Evolutionary conservation across 35 echinoderm and acorn worm species (phyloP).

Genomic region (Antedon bifida): DNA sequence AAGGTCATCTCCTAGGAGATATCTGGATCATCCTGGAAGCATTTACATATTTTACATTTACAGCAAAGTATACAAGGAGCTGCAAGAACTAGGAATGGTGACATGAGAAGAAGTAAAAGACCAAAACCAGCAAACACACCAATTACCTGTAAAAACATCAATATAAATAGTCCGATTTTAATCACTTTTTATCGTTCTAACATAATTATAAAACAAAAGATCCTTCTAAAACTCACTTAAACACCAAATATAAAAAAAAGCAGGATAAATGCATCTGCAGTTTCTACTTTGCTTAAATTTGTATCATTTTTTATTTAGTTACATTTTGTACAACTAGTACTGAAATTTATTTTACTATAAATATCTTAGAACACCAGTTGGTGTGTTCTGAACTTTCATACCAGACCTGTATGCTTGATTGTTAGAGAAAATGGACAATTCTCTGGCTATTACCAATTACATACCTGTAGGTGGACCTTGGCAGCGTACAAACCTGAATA

Average conservation of each 20-base stretch:
- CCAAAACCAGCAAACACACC: conserved; percentile 99
- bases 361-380: no score
- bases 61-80: conserved; percentile 99
- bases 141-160: conserved; percentile 48
- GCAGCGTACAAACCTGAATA: no score
- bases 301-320: no score
- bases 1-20: conserved; percentile 15
- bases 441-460: no score
- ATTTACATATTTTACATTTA: conserved; percentile 87
- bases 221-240: not conserved
- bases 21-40: conserved; percentile 76
- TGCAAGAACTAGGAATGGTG: conserved; percentile 84
- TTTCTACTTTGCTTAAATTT: no score
- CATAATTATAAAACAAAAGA: not conserved
- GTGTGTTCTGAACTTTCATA: no score
- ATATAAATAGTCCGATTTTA: not conserved
- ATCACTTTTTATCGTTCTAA: not conserved
- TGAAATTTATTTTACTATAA: no score
- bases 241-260: not conserved
- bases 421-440: no score
- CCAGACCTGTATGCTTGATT: no score
- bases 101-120: conserved; percentile 67
- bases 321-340: no score
- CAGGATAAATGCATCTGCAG: no score
- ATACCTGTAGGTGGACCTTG: no score